Evolutionary conservation across 1,140 invertebrate genomes (phyloP), one percentile per base, ranked within the genome.

Genomic region (Gryllus bimaculatus): DNA sequence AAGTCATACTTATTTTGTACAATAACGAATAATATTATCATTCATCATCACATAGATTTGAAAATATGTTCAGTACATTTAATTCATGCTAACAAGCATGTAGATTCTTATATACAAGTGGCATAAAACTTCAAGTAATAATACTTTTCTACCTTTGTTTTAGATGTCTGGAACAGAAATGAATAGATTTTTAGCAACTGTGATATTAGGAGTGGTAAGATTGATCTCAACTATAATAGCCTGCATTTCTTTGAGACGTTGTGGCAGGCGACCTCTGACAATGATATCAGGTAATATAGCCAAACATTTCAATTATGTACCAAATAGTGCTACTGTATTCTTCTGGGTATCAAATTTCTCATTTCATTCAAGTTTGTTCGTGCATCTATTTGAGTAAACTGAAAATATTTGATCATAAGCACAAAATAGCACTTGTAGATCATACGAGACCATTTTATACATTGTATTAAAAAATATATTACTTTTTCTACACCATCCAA

Each of bases 151-250:
- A 75, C 77, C 80, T 73, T 74, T 79, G 81, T 85, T 84, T 12
- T 83, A 89, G 88, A 86, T 88, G 73, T 90, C 91, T 4, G 91
- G 91, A 7, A 86, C 89, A 1, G 85, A 86, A 6, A 85, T 91
- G 15, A 87, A 93, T 81, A 90, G 91, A 75, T 89, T 91, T 79
- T 83, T 88, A 75, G 88, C 91, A 8, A 90, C 93, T 2, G 91
- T 94, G 18, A 87, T 92, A 0, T 85, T 94, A 77, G 93, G 93
- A 0, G 83, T 90, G 12, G 87, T 92, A 0, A 85, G 91, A 47
- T 83, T 93, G 0, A 81, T 87, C 0, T 91, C 90, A 54, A 92
- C 91, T 0, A 88, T 92, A 7, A 83, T 88, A 0, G 90, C 90
- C 0, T 92, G 91, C 78, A 85, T 91, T 4, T 83, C 91, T 6